Conservation (phyloP, 2,113 vertebrate species). For the Cyprinus carpio region DNA sequence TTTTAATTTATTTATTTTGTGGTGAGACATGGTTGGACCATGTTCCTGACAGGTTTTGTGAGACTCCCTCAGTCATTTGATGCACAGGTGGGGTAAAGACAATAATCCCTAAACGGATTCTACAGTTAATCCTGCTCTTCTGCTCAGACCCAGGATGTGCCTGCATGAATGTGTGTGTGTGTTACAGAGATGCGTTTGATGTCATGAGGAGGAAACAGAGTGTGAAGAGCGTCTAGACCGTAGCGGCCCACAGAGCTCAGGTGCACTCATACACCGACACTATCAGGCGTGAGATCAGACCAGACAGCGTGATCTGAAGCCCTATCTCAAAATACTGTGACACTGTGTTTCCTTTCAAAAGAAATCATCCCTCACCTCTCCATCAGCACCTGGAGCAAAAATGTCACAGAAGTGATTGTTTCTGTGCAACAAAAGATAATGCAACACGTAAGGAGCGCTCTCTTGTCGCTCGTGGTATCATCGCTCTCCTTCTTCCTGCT, state of each 20-base stretch:
- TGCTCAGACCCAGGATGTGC: constrained; percentile 28
- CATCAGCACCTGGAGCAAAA: constrained; percentile 37
- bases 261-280: constrained; percentile 20
- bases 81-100: constrained; percentile 34
- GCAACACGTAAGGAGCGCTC: constrained; percentile 5
- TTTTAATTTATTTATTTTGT: too few species aligned
- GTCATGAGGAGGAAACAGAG: constrained; percentile 58
- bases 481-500: background rate
- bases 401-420: constrained; percentile 32
- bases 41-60: background rate
- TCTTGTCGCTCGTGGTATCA: constrained; percentile 24
- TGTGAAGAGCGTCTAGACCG: constrained; percentile 49
- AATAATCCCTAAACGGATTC: constrained; percentile 40
- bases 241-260: constrained; percentile 21
- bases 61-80: background rate
- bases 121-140: constrained; percentile 24
- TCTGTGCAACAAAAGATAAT: constrained; percentile 3
- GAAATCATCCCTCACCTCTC: constrained; percentile 19
- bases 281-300: constrained; percentile 46
- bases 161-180: constrained; percentile 44
- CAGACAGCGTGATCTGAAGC: constrained; percentile 1
- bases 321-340: background rate
- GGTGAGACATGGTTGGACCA: background rate
- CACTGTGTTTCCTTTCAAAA: constrained; percentile 30
- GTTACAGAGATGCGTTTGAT: constrained; percentile 54